Conservation (phyloP, 2,888 invertebrate genomes). For the Drosophila pullipes region DNA sequence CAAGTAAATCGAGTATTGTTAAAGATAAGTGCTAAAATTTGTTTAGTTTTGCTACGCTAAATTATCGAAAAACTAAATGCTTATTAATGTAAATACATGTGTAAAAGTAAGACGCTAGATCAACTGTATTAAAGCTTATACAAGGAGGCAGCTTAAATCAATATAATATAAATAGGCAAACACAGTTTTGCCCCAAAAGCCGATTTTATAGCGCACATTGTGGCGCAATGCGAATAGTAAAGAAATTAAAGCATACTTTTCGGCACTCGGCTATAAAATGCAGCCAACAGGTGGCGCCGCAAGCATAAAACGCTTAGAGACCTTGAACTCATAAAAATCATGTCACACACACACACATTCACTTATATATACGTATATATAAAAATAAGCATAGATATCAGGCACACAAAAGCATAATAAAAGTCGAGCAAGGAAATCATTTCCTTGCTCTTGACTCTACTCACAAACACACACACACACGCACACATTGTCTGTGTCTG, state of each 20-base stretch:
- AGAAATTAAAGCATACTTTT: slow-evolving; percentile 59
- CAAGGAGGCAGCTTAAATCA: neutral
- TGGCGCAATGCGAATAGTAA: slow-evolving; percentile 15
- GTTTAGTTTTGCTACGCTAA: too few relatives aligned
- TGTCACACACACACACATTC: slow-evolving; percentile 62
- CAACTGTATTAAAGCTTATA: neutral
- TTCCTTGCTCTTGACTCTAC: slow-evolving; percentile 72
- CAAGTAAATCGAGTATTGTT: neutral
- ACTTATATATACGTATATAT: slow-evolving; percentile 9
- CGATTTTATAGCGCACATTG: slow-evolving; percentile 8
- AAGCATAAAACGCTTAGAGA: slow-evolving; percentile 72
- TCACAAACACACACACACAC: slow-evolving; percentile 25
- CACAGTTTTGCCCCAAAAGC: neutral
- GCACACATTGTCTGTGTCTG: neutral
- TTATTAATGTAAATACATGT: neutral
- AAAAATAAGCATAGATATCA: slow-evolving; percentile 23
- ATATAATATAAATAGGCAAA: neutral
- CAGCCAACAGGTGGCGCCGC: slow-evolving; percentile 71
- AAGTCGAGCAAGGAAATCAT: slow-evolving; percentile 73
- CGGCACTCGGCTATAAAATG: slow-evolving; percentile 33
- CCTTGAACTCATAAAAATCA: slow-evolving; percentile 84
- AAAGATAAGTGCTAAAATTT: too few relatives aligned
- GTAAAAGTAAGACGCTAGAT: neutral
- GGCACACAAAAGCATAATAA: slow-evolving; percentile 59
- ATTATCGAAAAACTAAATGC: neutral